Percentiles rank a stretch among this genome's conserved stretches.
phyloP scores from a whole-genome alignment of 2,888 invertebrate genomes.

The Muschampia plurimacula region DNA sequence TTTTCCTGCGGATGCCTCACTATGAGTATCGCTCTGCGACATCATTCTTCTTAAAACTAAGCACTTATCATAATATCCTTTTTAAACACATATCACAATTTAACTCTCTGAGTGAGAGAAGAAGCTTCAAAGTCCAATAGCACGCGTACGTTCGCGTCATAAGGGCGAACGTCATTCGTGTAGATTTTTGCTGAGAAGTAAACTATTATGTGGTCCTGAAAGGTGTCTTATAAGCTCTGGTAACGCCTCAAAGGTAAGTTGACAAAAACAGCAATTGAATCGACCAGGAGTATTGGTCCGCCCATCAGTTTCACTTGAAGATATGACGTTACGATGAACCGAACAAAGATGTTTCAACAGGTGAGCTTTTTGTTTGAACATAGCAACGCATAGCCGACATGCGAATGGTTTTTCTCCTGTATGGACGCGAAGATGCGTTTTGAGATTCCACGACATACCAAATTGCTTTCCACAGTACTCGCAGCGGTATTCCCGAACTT shows the following conservation, averaged over 20 bases:
- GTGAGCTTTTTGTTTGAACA: conserved; percentile 97
- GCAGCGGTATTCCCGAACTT: conserved; percentile 94
- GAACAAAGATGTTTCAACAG: conserved; percentile 95
- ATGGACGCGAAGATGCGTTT: conserved; percentile 94
- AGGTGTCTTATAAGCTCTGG: conserved; percentile 95
- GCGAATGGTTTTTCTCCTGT: conserved; percentile 96
- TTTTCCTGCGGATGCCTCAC: conserved; percentile 68
- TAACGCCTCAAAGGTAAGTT: conserved; percentile 93
- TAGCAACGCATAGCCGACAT: conserved; percentile 94
- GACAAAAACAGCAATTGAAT: conserved; percentile 95
- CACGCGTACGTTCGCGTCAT: conserved; percentile 71
- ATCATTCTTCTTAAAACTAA: conserved; percentile 71
- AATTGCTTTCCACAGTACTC: conserved; percentile 96
- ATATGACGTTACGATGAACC: conserved; percentile 95
- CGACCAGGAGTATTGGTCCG: conserved; percentile 87
- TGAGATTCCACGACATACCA: conserved; percentile 97
- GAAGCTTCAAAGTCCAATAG: conserved; percentile 76
- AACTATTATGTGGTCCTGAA: conserved; percentile 95
- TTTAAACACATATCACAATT: conserved; percentile 85
- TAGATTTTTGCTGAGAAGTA: conserved; percentile 94
- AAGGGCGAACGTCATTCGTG: conserved; percentile 87
- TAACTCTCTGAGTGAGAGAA: conserved; percentile 77
- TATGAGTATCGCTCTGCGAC: conserved; percentile 83
- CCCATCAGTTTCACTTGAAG: conserved; percentile 91
- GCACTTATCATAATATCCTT: conserved; percentile 73